Percentiles rank a stretch among this genome's conserved stretches.
phyloP scores from a whole-genome alignment of 2,888 invertebrate species.

The Conomelus anceps region DNA sequence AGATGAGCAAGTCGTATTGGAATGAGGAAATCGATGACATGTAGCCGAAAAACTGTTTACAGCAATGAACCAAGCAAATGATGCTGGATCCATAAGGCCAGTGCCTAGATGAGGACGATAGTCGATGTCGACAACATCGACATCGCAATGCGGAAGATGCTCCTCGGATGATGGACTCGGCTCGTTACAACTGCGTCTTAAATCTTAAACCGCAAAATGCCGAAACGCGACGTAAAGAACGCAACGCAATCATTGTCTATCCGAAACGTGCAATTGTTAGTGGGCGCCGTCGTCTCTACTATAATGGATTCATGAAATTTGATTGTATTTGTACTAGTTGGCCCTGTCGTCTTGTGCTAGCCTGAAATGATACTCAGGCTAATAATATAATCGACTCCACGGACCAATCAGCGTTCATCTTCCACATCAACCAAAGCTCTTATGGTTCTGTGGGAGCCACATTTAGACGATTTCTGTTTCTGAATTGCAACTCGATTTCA shows the following conservation, averaged over 20 bases:
- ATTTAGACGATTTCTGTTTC: no score
- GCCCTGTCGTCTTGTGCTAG: not conserved
- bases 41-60: no score
- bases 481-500: no score
- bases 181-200: not conserved
- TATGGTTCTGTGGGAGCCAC: no score
- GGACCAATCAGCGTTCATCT: no score
- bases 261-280: not conserved
- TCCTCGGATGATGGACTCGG: not conserved
- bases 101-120: not conserved
- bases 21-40: not conserved
- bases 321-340: not conserved
- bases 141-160: no score
- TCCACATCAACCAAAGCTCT: no score
- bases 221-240: not conserved
- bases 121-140: no score
- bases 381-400: not conserved
- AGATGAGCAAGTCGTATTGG: not conserved
- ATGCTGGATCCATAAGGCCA: no score
- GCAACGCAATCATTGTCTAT: not conserved
- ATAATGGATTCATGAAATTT: not conserved
- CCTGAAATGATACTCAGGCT: not conserved
- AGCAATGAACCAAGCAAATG: no score
- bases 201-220: not conserved
- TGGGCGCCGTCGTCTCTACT: not conserved